These are phyloP conservation scores for Phataginus tetradactyla DNA, from an alignment of 2,797 vertebrate genomes.

Conservation along the genomic window DNA sequence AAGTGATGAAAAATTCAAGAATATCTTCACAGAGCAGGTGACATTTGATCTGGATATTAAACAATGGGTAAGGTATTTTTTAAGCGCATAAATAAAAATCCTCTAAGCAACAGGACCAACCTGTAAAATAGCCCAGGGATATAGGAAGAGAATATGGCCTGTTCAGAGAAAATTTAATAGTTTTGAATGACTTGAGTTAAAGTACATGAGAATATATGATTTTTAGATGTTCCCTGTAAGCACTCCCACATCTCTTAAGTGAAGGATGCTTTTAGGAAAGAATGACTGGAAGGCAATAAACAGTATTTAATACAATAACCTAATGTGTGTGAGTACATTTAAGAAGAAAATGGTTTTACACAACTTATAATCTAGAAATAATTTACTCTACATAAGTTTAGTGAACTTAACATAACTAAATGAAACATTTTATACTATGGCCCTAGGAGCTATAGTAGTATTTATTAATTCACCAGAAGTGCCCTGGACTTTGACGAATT, in stretches of 20 bases:
- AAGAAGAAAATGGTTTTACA: slow-evolving; percentile 7
- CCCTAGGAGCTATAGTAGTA: not conserved
- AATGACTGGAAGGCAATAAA: not conserved
- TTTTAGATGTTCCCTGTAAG: not conserved
- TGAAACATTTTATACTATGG: not conserved
- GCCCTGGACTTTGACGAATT: not conserved
- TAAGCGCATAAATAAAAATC: not conserved
- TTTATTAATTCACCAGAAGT: not conserved
- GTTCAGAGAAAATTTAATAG: not conserved
- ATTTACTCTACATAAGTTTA: not conserved
- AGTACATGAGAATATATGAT: not conserved
- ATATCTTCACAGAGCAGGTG: not conserved
- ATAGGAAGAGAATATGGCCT: not conserved
- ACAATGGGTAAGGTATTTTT: not conserved
- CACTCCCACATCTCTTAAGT: not conserved
- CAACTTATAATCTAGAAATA: not conserved
- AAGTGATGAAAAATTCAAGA: not conserved
- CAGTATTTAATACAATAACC: not conserved
- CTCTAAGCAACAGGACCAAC: not conserved
- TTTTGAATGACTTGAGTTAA: not conserved
- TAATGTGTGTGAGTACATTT: not conserved
- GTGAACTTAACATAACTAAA: not conserved
- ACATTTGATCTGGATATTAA: not conserved
- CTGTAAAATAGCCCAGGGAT: not conserved
- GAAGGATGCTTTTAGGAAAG: not conserved